These are phyloP conservation scores for Geococcyx californianus DNA, from an alignment of 2,113 vertebrate genomes.

Conservation along the genomic window DNA sequence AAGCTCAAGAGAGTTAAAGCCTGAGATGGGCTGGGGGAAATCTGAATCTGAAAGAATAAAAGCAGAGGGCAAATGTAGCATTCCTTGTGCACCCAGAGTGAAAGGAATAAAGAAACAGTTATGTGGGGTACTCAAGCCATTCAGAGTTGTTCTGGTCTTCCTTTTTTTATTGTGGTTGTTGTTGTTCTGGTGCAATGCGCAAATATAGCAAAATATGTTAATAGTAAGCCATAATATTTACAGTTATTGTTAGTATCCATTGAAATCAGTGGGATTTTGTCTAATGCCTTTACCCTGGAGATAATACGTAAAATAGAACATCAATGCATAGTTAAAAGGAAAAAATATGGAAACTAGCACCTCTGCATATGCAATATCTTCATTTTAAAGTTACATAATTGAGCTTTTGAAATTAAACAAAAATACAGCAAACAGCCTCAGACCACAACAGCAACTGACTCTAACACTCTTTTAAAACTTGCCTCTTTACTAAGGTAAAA, in stretches of 20 bases:
- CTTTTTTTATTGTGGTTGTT: background rate
- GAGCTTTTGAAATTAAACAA: constrained; percentile 37
- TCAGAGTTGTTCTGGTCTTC: background rate
- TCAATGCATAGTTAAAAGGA: constrained; percentile 40
- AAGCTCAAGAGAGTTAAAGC: background rate
- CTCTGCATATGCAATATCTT: constrained; percentile 59
- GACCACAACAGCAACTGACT: background rate
- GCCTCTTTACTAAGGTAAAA: background rate
- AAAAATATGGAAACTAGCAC: constrained; percentile 48
- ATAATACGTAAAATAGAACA: constrained; percentile 58
- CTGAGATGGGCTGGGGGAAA: background rate
- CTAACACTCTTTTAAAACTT: background rate
- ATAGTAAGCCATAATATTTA: constrained; percentile 51
- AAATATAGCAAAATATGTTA: constrained; percentile 52
- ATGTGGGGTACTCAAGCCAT: background rate
- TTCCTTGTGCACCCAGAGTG: background rate
- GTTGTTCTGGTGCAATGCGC: constrained; percentile 38
- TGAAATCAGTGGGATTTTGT: constrained; percentile 43
- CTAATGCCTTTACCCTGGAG: constrained; percentile 51
- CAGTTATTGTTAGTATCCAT: constrained; percentile 33
- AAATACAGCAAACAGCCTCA: constrained; percentile 22
- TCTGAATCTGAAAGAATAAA: background rate
- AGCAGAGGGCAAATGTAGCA: background rate
- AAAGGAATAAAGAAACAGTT: background rate
- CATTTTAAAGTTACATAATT: constrained; percentile 61